These are phyloP conservation scores for Parnassius glacialis DNA, from an alignment of 2,888 invertebrate species.

Conservation along the genomic window DNA sequence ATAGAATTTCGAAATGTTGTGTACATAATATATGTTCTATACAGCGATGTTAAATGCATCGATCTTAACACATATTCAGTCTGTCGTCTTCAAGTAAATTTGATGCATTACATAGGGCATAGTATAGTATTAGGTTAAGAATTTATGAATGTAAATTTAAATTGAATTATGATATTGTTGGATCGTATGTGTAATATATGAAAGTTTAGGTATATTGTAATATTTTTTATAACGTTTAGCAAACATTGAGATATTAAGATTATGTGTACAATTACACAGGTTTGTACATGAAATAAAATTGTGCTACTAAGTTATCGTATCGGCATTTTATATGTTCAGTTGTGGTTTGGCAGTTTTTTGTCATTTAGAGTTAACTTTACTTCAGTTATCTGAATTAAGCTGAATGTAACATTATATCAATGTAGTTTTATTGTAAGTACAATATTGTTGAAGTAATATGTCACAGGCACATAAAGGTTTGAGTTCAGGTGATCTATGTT, in stretches of 20 bases:
- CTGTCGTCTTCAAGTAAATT: conserved; percentile 2
- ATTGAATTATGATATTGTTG: conserved; percentile 71
- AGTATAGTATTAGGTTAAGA: conserved; percentile 57
- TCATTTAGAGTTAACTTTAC: conserved; percentile 11
- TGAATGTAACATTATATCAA: conserved; percentile 44
- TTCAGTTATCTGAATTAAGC: conserved; percentile 27
- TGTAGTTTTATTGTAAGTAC: conserved; percentile 74
- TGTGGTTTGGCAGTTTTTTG: conserved; percentile 20
- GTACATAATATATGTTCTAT: conserved; percentile 24
- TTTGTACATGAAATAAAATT: conserved; percentile 46
- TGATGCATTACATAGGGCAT: conserved; percentile 45
- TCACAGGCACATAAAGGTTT: conserved; percentile 67
- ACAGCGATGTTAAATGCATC: neutral
- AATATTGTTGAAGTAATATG: conserved; percentile 71
- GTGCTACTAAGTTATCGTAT: conserved; percentile 41
- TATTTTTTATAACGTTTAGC: conserved; percentile 58
- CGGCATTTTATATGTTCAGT: conserved; percentile 28
- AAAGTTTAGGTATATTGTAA: conserved; percentile 50
- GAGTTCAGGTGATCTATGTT: conserved; percentile 65
- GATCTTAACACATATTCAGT: conserved; percentile 2
- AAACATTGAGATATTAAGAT: conserved; percentile 43
- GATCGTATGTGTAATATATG: conserved; percentile 73
- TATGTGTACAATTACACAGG: conserved; percentile 42
- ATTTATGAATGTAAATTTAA: conserved; percentile 71
- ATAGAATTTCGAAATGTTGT: conserved; percentile 8